These are phyloP conservation scores for Pocillopora damicornis DNA, from an alignment of 64 coral and sea anemone species.

Conservation along the genomic window DNA sequence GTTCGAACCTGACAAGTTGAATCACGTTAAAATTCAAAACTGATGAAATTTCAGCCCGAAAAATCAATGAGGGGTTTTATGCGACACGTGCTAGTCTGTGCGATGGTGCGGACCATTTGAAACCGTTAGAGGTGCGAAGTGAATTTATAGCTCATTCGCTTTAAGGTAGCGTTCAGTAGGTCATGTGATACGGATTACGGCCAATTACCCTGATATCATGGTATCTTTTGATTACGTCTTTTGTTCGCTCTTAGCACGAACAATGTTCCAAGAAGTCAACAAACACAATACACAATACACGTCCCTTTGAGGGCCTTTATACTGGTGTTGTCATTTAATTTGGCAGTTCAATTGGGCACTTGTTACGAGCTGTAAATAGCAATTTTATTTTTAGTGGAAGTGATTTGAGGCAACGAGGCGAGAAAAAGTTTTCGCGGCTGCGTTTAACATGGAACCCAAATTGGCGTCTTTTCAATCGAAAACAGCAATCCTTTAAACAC, in stretches of 20 bases:
- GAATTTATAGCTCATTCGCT: constrained; percentile 31
- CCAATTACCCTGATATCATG: constrained; percentile 48
- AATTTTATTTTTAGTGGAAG: constrained; percentile 33
- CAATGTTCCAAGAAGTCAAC: constrained; percentile 41
- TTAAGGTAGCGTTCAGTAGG: constrained; percentile 28
- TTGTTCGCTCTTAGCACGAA: constrained; percentile 29
- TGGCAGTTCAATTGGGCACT: constrained; percentile 47
- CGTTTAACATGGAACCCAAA: not conserved
- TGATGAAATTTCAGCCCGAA: constrained; percentile 21
- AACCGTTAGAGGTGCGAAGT: constrained; percentile 40
- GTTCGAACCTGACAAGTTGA: constrained; percentile 3
- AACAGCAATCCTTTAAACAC: not conserved
- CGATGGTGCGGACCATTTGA: constrained; percentile 14
- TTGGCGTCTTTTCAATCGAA: not conserved
- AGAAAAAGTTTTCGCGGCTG: not conserved
- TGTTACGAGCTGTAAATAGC: constrained; percentile 26
- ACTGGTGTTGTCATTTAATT: constrained; percentile 46
- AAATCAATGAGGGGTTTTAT: not conserved
- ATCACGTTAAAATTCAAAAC: too few species aligned
- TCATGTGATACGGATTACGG: constrained; percentile 40
- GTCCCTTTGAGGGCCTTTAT: constrained; percentile 19
- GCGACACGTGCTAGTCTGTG: not conserved
- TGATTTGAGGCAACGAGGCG: constrained; percentile 8
- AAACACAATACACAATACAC: constrained; percentile 38
- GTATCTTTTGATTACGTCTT: constrained; percentile 39